Conservation (phyloP, 2,888 invertebrate species). For the Orchesellides sinensis region DNA sequence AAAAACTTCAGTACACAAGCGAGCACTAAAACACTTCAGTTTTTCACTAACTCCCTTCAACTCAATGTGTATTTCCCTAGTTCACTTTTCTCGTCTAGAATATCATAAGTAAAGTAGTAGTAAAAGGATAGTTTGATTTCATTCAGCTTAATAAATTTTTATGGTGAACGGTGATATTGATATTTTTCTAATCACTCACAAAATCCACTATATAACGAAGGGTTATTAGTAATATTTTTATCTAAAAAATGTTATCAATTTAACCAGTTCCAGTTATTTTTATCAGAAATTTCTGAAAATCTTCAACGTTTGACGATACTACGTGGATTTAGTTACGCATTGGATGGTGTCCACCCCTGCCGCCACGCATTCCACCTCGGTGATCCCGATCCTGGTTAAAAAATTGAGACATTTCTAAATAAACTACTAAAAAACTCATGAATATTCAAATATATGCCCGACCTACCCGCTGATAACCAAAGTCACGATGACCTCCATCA, state of each 20-base stretch:
- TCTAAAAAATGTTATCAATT: not conserved
- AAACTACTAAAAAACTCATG: not conserved
- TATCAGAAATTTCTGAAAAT: not conserved
- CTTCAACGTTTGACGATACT: too few relatives aligned
- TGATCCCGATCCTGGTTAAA: conserved; percentile 68
- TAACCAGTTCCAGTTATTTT: not conserved
- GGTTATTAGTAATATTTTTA: not conserved
- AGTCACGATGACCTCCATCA: conserved; percentile 61
- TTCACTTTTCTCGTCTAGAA: too few relatives aligned
- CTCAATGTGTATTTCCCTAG: too few relatives aligned
- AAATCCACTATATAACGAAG: not conserved
- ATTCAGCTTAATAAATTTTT: too few relatives aligned
- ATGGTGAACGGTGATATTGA: too few relatives aligned
- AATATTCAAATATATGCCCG: not conserved
- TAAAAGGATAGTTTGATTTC: too few relatives aligned
- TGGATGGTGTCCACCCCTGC: conserved; percentile 62
- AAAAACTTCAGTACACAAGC: too few relatives aligned
- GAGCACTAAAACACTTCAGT: too few relatives aligned
- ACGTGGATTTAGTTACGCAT: conserved; percentile 68
- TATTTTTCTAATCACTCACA: not conserved
- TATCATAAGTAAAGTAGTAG: too few relatives aligned
- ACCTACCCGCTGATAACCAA: conserved; percentile 65
- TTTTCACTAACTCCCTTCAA: too few relatives aligned
- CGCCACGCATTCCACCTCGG: conserved; percentile 65
- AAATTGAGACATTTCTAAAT: not conserved